Evolutionary conservation across 2,888 invertebrate species (phyloP).

Genomic region (Eupithecia subfuscata): DNA sequence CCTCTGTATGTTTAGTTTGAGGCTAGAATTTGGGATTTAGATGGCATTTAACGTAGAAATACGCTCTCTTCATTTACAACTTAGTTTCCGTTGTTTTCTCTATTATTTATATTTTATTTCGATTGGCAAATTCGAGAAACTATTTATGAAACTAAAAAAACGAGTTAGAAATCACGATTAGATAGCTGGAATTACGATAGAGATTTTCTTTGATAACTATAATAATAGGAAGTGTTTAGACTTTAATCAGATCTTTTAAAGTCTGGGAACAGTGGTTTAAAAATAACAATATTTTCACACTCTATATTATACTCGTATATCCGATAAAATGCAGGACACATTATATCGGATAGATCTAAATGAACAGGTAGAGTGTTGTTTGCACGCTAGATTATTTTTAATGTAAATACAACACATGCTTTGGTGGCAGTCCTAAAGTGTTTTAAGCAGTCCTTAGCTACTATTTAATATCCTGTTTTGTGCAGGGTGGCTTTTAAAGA

Average conservation of each 20-base stretch:
- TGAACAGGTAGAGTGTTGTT: not conserved
- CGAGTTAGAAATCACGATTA: too few species aligned
- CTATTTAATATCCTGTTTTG: not conserved
- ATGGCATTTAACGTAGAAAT: not conserved
- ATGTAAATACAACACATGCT: slow-evolving; percentile 6
- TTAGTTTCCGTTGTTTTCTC: not conserved
- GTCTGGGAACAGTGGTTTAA: not conserved
- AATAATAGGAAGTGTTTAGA: slow-evolving; percentile 31
- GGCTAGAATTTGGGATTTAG: not conserved
- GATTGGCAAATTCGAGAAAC: too few species aligned
- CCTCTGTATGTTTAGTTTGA: not conserved
- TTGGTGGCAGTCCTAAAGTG: not conserved
- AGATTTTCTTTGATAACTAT: slow-evolving; percentile 31
- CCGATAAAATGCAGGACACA: too few species aligned
- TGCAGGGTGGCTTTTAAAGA: not conserved
- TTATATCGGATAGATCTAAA: too few species aligned
- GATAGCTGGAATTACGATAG: slow-evolving; percentile 29
- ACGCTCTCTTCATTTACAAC: not conserved
- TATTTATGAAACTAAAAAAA: too few species aligned
- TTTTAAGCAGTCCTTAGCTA: not conserved
- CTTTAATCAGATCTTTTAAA: not conserved
- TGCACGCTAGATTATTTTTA: slow-evolving; percentile 8
- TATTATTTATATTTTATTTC: not conserved
- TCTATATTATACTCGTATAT: too few species aligned
- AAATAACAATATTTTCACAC: too few species aligned